phyloP scores from a whole-genome alignment of 1,140 invertebrate species.

The Cyclargus thomasi region DNA sequence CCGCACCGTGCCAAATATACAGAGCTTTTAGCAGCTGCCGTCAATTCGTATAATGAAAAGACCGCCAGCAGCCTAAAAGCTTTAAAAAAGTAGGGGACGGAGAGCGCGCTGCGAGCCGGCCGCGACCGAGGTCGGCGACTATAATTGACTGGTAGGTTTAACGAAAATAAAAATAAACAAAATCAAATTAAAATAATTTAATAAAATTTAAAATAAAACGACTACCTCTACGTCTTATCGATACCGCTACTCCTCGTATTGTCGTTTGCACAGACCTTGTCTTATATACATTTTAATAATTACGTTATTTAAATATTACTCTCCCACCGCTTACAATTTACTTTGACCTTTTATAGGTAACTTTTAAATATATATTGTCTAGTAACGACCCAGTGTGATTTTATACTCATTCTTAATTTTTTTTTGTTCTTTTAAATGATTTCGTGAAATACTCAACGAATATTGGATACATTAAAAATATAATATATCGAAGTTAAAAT shows the following conservation, averaged over 20 bases:
- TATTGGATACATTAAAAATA: background rate
- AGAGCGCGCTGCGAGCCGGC: no score
- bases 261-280: slow-evolving; percentile 46
- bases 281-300: background rate
- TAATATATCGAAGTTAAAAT: background rate
- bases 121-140: slow-evolving; percentile 20
- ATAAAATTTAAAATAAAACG: slow-evolving; percentile 32
- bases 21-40: no score
- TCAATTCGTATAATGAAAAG: no score
- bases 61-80: no score
- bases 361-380: background rate
- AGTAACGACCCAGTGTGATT: background rate
- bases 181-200: slow-evolving; percentile 51
- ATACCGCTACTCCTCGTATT: slow-evolving; percentile 39
- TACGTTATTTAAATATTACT: background rate
- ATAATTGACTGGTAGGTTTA: slow-evolving; percentile 65
- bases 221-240: slow-evolving; percentile 21
- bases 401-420: no score
- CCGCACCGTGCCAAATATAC: no score
- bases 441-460: no score
- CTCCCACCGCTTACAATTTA: background rate
- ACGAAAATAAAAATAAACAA: slow-evolving; percentile 39
- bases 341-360: background rate
- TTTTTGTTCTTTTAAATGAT: background rate
- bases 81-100: no score